Percentiles rank a stretch among this genome's conserved stretches.
Evolutionary conservation across 2,888 invertebrate genomes (phyloP).

Genomic region (Cephalotes varians): DNA sequence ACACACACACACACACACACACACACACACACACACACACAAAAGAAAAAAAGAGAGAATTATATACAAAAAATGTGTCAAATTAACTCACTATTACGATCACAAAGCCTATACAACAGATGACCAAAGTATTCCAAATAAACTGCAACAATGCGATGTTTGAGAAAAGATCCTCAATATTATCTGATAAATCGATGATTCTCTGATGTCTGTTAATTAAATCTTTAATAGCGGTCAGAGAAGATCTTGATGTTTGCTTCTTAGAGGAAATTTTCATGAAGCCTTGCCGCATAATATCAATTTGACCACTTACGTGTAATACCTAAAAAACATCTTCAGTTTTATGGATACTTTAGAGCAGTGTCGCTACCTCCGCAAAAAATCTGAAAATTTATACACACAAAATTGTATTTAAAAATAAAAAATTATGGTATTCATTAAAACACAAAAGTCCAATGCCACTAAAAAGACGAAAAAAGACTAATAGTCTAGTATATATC

Average conservation of each 20-base stretch:
- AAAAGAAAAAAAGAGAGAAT: background rate
- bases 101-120: conserved; percentile 69
- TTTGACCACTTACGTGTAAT: conserved; percentile 53
- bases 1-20: too few relatives aligned
- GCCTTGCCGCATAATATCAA: conserved; percentile 45
- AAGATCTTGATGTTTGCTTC: conserved; percentile 6
- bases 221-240: conserved; percentile 1
- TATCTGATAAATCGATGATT: conserved; percentile 63
- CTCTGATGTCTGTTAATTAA: conserved; percentile 62
- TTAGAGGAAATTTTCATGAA: conserved; percentile 24
- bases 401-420: background rate
- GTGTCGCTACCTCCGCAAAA: background rate
- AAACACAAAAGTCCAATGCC: background rate
- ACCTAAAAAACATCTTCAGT: conserved; percentile 29
- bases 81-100: conserved; percentile 68
- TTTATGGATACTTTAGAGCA: conserved; percentile 1
- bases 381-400: conserved; percentile 13
- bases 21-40: too few relatives aligned
- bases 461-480: background rate
- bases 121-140: conserved; percentile 66
- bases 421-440: background rate
- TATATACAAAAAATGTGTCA: background rate
- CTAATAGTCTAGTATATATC: background rate
- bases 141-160: conserved; percentile 69
- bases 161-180: conserved; percentile 68